Base-by-base conservation (phyloP, 2,888 invertebrate species). In the Nebria salina region DNA sequence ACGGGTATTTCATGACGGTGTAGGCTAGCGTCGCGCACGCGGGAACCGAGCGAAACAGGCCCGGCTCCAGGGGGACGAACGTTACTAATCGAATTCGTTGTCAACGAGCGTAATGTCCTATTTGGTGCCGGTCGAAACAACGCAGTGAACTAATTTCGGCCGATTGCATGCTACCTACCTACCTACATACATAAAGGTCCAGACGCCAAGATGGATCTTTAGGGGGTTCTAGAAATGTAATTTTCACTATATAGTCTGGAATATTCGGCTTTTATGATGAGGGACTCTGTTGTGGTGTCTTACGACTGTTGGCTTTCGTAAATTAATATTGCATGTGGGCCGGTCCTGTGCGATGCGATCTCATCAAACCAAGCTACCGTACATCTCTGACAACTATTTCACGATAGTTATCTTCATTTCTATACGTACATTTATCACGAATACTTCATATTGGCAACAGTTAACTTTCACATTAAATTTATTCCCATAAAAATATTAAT, bases 1-100 rank as follows among this genome's bases (percentile, higher is more conserved):
- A 83, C 84, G 84, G 85, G 85, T 85, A 85, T 85, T 86, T 85
- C 85, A 85, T 85, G 85, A 84, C 85, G 85, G 34, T 34, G 34
- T 34, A 34, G 34, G 83, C 34, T 26, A 34, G 78, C 42, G 79
- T 13, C 20, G 43, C 65, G 25, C 7, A 66, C 72, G 70, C 15
- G 43, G 15, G 15, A 15, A 72, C 72, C 15, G 26, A 41, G 34
- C n/a, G 34, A 73, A 41, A 73, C 79, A 79, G 79, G 74, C 13
- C 70, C 74, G 79, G 79, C 54, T 26, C 68, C 66, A 41, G 25
- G 70, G 74, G 66, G 73, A 65, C 43, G 13, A 25, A 43, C 73
- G 20, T 34, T 34, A 73, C 68, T 79, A 79, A 79, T 79, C 79
- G 79, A 79, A 79, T 79, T 79, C 79, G 73, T 74, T 79, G 79